These are phyloP conservation scores for Neostethus bicornis DNA, from an alignment of 2,797 vertebrate species.

Conservation along the genomic window DNA sequence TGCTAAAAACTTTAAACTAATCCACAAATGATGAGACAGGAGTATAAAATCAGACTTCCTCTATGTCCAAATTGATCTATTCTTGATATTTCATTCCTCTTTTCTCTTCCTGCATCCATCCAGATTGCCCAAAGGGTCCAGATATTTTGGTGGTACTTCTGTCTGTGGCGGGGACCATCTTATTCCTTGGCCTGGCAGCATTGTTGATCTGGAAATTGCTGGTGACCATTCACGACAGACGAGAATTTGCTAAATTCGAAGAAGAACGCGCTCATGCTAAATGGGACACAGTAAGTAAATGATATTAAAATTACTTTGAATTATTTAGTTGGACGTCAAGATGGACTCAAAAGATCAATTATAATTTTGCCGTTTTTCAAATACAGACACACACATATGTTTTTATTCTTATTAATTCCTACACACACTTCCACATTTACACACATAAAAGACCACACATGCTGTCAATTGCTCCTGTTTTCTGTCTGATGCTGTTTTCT, in stretches of 20 bases:
- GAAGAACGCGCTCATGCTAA: constrained; percentile 93
- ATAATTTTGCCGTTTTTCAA: not conserved
- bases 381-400: constrained; percentile 7
- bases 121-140: constrained; percentile 93
- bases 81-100: too few species aligned
- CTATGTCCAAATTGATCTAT: not conserved
- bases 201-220: constrained; percentile 98
- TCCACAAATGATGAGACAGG: constrained; percentile 5
- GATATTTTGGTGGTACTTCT: constrained; percentile 92
- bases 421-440: not conserved
- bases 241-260: constrained; percentile 96
- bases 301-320: not conserved
- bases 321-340: constrained; percentile 1
- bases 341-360: not conserved
- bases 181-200: constrained; percentile 88
- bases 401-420: not conserved
- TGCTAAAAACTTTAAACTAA: not conserved
- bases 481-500: constrained; percentile 58
- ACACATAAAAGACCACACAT: constrained; percentile 58
- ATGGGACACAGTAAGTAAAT: constrained; percentile 92
- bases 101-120: constrained; percentile 26
- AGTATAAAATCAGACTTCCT: constrained; percentile 26
- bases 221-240: constrained; percentile 94
- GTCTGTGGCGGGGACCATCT: constrained; percentile 91
- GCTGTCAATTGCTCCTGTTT: constrained; percentile 18